phyloP scores from a whole-genome alignment of 2,888 invertebrate genomes.

The Auanema freiburgensis region DNA sequence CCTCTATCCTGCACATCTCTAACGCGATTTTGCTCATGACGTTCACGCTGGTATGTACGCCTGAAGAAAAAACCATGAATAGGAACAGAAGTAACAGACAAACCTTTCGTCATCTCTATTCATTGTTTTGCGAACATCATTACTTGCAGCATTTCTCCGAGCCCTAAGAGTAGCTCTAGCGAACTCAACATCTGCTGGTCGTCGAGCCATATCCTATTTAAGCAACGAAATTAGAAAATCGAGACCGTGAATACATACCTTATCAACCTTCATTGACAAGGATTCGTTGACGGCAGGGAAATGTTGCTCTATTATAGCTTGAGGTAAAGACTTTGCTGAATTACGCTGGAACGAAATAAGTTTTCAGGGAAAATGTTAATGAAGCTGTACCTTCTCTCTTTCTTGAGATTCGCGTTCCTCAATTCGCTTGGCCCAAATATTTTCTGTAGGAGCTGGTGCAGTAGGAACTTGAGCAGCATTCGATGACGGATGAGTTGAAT shows the following conservation, averaged over 20 bases:
- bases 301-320: constrained; percentile 41
- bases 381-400: constrained; percentile 42
- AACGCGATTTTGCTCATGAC: neutral
- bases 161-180: constrained; percentile 39
- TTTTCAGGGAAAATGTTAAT: neutral
- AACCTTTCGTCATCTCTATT: constrained; percentile 14
- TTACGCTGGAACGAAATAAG: neutral
- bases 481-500: neutral
- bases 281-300: constrained; percentile 45
- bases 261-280: constrained; percentile 38
- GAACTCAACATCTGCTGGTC: constrained; percentile 40
- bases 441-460: constrained; percentile 44
- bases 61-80: too few relatives aligned
- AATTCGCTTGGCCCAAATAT: constrained; percentile 60
- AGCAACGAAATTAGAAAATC: neutral
- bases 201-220: constrained; percentile 30
- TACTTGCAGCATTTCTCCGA: constrained; percentile 34
- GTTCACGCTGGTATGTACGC: neutral
- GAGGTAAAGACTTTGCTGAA: constrained; percentile 27
- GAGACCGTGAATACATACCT: constrained; percentile 15
- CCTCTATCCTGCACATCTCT: too few relatives aligned
- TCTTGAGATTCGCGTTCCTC: constrained; percentile 54
- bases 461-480: constrained; percentile 21
- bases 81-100: neutral
- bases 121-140: constrained; percentile 36